These are phyloP conservation scores for Sitobion miscanthi DNA, from an alignment of 1,140 invertebrate species.

Conservation along the genomic window DNA sequence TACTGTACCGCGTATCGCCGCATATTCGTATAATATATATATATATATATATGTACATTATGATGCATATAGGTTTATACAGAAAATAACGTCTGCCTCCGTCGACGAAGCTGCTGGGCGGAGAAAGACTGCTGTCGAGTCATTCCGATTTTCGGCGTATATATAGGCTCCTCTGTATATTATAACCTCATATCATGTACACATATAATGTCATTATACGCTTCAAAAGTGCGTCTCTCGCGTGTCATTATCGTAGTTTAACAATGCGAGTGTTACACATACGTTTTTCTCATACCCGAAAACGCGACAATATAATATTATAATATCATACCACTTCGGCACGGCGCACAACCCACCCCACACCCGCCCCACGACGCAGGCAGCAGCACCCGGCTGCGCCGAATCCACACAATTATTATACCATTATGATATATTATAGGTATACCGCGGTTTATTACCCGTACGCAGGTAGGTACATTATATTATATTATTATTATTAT, in stretches of 20 bases:
- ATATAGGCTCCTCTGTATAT: neutral
- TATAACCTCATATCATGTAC: neutral
- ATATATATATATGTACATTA: neutral
- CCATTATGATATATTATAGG: constrained; percentile 3
- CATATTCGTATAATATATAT: neutral
- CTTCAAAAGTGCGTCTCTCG: neutral
- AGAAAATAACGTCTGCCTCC: neutral
- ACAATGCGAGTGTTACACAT: neutral
- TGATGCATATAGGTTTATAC: neutral
- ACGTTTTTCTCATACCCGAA: neutral
- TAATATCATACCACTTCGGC: neutral
- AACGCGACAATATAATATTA: neutral
- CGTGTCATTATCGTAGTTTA: neutral
- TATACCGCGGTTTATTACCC: neutral
- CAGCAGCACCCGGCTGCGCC: neutral
- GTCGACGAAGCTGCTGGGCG: neutral
- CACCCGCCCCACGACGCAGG: neutral
- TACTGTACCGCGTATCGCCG: neutral
- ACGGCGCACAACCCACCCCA: neutral
- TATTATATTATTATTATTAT: neutral
- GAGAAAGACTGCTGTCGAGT: neutral
- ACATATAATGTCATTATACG: constrained; percentile 7
- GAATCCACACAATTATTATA: neutral
- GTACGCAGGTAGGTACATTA: neutral
- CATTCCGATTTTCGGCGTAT: neutral